Base-by-base conservation (phyloP, 2,113 vertebrate genomes). In the Shinisaurus crocodilurus region DNA sequence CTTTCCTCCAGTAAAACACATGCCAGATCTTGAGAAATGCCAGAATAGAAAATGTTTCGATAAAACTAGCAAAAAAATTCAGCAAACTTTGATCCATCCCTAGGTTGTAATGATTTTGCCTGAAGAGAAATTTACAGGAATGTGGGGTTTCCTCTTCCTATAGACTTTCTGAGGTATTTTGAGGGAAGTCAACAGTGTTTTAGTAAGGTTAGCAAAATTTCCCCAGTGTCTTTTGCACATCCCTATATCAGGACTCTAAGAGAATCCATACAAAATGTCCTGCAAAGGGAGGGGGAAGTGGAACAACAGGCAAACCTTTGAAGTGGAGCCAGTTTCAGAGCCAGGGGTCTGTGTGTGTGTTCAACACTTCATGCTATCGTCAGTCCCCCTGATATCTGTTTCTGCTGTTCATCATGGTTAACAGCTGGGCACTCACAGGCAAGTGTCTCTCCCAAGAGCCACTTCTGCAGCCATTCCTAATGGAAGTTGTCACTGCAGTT, bases 371-470 rank as follows among this genome's bases (percentile, higher is more conserved):
- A 45, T 85, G 45, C 48, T n/a, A 25, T 90, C 50, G 82, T 91
- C 86, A 94, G 80, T 86, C 86, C 92, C 83, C 69, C 82, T 43
- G 69, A 83, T 94, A 81, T 92, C 37, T 18, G 65, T 57, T 85
- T 93, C 90, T 93, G 63, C 7, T 94, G 83, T 92, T 95, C 90
- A 86, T 75, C 89, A 27, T 90, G 57, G 72, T 91, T 90, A 91
- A 88, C 91, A 87, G 90, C 15, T 9, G 45, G 34, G 74, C 74
- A 92, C 87, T 83, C 86, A 50, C 92, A 93, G 82, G 50, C 92
- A 89, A 88, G 89, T 25, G 85, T 79, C 57, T 79, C 91, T 93
- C 94, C 86, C 91, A 90, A 1, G 82, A 96, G 85, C 89, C 89
- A 91, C 16, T 72, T 94, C 86, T 83, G 84, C 91, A 89, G 81